Percentiles rank a stretch among this genome's conserved stretches.
Evolutionary conservation across 2,888 invertebrate genomes (phyloP).

Genomic region (Adelphocoris suturalis): DNA sequence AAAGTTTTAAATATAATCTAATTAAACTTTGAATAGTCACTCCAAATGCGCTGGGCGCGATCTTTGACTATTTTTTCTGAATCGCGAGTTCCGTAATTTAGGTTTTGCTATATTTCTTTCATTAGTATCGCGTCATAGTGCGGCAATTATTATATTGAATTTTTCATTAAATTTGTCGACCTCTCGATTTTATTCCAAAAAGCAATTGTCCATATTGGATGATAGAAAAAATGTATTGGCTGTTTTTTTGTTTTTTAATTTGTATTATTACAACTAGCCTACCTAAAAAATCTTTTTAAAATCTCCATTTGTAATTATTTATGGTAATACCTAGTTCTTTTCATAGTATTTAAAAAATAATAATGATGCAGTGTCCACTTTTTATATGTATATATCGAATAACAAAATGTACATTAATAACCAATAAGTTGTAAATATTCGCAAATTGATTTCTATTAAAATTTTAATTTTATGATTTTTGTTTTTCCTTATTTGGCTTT

Average conservation of each 20-base stretch:
- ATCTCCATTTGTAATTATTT: conserved; percentile 8
- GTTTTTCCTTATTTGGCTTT: background rate
- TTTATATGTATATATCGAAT: conserved; percentile 58
- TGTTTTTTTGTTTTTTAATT: conserved; percentile 35
- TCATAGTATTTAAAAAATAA: conserved; percentile 53
- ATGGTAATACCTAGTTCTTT: conserved; percentile 36
- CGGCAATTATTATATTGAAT: background rate
- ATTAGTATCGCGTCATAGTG: background rate
- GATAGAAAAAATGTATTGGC: conserved; percentile 40
- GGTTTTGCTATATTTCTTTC: background rate
- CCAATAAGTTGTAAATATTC: conserved; percentile 30
- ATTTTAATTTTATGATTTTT: background rate
- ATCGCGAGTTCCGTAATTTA: background rate
- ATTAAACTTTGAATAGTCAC: background rate
- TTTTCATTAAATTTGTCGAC: background rate
- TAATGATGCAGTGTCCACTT: conserved; percentile 47
- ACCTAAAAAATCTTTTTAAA: background rate
- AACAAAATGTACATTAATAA: conserved; percentile 27
- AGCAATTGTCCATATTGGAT: conserved; percentile 45
- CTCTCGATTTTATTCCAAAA: background rate
- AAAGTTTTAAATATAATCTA: background rate
- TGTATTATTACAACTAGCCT: background rate
- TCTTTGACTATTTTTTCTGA: background rate
- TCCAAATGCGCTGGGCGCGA: background rate
- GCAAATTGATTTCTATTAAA: background rate